Percentiles rank a stretch among this genome's conserved stretches.
Conservation (phyloP, 2,888 invertebrate genomes). For the Autographa pulchrina region DNA sequence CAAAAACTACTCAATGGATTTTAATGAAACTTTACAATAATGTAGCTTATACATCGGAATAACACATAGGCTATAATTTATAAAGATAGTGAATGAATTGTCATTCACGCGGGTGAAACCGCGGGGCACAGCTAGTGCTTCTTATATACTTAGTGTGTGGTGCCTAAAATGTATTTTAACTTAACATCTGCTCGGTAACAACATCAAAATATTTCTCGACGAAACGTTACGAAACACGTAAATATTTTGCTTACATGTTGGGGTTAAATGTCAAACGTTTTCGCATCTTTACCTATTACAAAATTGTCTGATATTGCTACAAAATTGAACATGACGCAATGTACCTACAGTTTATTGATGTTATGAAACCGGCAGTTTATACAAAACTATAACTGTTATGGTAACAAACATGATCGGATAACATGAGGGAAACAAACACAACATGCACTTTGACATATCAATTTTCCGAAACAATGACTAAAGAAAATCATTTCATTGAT, state of each 20-base stretch:
- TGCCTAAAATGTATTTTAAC: background rate
- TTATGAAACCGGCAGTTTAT: background rate
- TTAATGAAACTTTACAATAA: too few relatives aligned
- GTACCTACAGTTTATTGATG: background rate
- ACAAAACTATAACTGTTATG: background rate
- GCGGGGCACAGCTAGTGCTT: too few relatives aligned
- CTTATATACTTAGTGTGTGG: background rate
- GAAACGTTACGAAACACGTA: slow-evolving; percentile 24
- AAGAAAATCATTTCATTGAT: background rate
- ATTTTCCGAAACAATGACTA: background rate
- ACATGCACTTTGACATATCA: slow-evolving; percentile 9
- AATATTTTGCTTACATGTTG: slow-evolving; percentile 33
- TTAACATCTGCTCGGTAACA: background rate
- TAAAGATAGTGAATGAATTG: too few relatives aligned
- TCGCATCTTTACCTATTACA: slow-evolving; percentile 32
- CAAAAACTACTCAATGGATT: too few relatives aligned
- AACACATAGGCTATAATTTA: too few relatives aligned
- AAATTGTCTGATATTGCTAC: slow-evolving; percentile 15
- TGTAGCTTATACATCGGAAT: too few relatives aligned
- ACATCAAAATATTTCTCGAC: slow-evolving; percentile 7
- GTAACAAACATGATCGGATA: background rate
- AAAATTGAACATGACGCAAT: slow-evolving; percentile 6
- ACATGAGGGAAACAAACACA: slow-evolving; percentile 12
- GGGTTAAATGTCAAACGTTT: slow-evolving; percentile 44
- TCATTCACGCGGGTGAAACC: too few relatives aligned